Evolutionary conservation across 2,113 vertebrate genomes (phyloP), one percentile per base, ranked within the genome.

Genomic region (Struthidea cinerea): DNA sequence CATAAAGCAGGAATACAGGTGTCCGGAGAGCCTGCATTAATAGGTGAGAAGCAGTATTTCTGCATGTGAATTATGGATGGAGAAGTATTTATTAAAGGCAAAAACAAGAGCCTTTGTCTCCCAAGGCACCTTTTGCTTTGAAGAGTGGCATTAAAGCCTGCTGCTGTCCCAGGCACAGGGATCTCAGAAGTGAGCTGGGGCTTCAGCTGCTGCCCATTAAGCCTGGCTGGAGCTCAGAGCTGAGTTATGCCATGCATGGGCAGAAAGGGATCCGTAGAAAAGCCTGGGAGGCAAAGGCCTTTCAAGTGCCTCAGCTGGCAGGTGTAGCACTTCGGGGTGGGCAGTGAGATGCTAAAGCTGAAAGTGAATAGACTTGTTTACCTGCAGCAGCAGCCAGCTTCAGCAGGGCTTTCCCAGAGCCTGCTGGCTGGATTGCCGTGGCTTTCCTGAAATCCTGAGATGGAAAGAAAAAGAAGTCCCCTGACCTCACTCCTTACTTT

Each of bases 11-110:
- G 57, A 91, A 26, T 77, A 50, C 83, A 92, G 76, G 70, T 90
- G 77, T 84, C 39, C 1, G 0, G 60, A 78, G 35, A 90, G 69
- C 64, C 56, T 90, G 42, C 30, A 8, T 77, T 67, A 73, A 26
- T 23, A 91, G 79, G 84, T 77, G 75, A 84, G 86, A 84, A 84
- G 27, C 42, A 64, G 56, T 80, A 81, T 90, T 95, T 94, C 60
- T 88, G 42, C 5, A 2, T 46, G 68, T 93, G 86, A 91, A 49
- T 93, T 96, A 86, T 84, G 94, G 80, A 87, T 49, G 57, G 73
- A 57, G n/a, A 42, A 46, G 33, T 87, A 57, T 65, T 92, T 82
- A 75, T 90, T 90, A 76, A 68, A 64, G 32, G 53, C 23, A 78
- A 67, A 68, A 68, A 13, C 73, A 64, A 37, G 15, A 73, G 20